Evolutionary conservation across 2,797 vertebrate species (phyloP).

Genomic region (Sebastes dallii): DNA sequence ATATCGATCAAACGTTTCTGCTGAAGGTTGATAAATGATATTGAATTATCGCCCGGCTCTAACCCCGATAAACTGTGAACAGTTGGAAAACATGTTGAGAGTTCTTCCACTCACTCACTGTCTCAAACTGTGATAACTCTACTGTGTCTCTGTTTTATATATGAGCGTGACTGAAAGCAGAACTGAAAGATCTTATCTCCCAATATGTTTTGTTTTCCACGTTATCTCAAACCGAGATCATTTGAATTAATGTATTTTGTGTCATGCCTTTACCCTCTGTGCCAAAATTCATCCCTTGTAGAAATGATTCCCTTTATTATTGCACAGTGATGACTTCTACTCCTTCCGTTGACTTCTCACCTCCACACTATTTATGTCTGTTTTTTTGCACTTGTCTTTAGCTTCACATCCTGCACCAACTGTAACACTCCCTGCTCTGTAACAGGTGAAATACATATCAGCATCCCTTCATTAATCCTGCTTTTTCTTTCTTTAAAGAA

Average conservation of each 20-base stretch:
- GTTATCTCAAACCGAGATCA: background rate
- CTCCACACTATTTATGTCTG: constrained; percentile 8
- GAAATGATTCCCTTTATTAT: background rate
- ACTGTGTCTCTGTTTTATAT: background rate
- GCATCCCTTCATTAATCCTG: background rate
- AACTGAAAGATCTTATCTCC: background rate
- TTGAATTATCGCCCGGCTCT: background rate
- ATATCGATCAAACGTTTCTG: background rate
- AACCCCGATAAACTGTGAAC: background rate
- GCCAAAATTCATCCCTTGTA: constrained; percentile 2
- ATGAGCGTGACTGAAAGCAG: background rate
- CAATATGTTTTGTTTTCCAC: background rate
- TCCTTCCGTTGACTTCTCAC: background rate
- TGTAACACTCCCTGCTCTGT: constrained; percentile 52
- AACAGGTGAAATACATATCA: constrained; percentile 46
- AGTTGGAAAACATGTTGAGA: background rate
- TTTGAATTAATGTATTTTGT: constrained; percentile 28
- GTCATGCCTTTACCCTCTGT: background rate
- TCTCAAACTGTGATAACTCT: background rate
- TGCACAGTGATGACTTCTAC: background rate
- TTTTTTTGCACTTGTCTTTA: background rate
- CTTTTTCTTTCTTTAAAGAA: background rate
- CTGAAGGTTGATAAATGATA: background rate
- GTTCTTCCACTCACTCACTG: background rate
- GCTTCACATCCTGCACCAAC: background rate